phyloP scores from a whole-genome alignment of 2,888 invertebrate genomes.

The Lampropteryx suffumata region DNA sequence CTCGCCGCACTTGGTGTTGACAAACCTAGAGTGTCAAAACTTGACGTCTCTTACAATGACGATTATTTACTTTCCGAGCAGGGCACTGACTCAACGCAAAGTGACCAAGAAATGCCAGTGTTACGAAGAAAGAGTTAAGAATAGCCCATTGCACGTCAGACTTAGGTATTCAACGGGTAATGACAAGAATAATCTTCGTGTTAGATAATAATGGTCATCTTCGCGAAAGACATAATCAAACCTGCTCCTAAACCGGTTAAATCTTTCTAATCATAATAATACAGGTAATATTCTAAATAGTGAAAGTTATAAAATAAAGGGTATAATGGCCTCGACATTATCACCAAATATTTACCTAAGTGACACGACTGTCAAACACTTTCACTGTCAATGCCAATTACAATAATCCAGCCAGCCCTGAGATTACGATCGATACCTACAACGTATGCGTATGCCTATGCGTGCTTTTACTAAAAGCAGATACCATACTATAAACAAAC shows the following conservation, averaged over 20 bases:
- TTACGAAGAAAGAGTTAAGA: background rate
- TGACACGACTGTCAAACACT: conserved; percentile 52
- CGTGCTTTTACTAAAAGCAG: conserved; percentile 37
- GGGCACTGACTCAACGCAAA: too few relatives aligned
- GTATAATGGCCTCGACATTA: conserved; percentile 40
- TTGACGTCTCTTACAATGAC: too few relatives aligned
- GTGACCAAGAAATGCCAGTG: background rate
- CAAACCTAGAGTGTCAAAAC: too few relatives aligned
- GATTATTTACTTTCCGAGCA: too few relatives aligned
- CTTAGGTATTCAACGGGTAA: background rate
- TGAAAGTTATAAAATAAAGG: conserved; percentile 50
- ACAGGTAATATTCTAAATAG: conserved; percentile 41
- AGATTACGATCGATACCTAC: conserved; percentile 43
- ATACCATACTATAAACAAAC: conserved; percentile 33
- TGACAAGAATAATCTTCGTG: conserved; percentile 10
- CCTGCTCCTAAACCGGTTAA: conserved; percentile 27
- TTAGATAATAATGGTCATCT: conserved; percentile 26
- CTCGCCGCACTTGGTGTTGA: too few relatives aligned
- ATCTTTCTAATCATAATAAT: conserved; percentile 28
- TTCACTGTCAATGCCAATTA: conserved; percentile 69
- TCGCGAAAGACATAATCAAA: conserved; percentile 14
- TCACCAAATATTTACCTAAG: conserved; percentile 57
- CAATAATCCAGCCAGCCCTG: conserved; percentile 51
- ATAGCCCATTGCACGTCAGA: background rate
- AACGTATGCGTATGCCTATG: conserved; percentile 34